Conservation (phyloP, 2,113 vertebrate genomes). For the Pteruthius melanotis region DNA sequence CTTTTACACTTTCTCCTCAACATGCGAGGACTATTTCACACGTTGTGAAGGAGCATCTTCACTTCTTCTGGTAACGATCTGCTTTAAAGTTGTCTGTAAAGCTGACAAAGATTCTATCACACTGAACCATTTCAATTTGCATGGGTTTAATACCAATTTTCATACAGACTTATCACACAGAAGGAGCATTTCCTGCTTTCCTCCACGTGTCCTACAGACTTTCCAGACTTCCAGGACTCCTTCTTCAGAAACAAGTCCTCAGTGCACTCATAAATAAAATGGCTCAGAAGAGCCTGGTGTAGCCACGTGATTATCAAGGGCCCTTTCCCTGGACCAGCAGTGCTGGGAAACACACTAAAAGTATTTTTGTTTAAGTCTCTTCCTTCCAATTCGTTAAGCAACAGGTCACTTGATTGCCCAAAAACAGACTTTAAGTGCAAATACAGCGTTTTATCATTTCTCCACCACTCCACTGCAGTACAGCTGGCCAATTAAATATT, state of each 20-base stretch:
- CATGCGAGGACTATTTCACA: neutral
- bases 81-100: neutral
- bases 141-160: neutral
- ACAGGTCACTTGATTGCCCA: neutral
- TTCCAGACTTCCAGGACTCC: neutral
- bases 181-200: neutral
- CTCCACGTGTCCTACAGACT: fast-evolving
- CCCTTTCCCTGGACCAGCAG: neutral
- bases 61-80: neutral
- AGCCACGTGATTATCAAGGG: neutral
- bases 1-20: neutral
- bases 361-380: neutral
- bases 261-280: neutral
- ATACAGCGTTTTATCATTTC: conserved; percentile 24
- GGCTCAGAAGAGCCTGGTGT: neutral
- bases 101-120: neutral
- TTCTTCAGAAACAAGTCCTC: neutral
- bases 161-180: neutral
- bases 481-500: conserved; percentile 73
- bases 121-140: neutral
- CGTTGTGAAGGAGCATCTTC: neutral
- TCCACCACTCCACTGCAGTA: conserved; percentile 21
- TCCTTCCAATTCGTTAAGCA: neutral
- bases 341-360: neutral
- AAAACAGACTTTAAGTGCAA: conserved; percentile 8